These are phyloP conservation scores for Melanaphis sacchari DNA, from an alignment of 1,140 invertebrate species.

Conservation along the genomic window DNA sequence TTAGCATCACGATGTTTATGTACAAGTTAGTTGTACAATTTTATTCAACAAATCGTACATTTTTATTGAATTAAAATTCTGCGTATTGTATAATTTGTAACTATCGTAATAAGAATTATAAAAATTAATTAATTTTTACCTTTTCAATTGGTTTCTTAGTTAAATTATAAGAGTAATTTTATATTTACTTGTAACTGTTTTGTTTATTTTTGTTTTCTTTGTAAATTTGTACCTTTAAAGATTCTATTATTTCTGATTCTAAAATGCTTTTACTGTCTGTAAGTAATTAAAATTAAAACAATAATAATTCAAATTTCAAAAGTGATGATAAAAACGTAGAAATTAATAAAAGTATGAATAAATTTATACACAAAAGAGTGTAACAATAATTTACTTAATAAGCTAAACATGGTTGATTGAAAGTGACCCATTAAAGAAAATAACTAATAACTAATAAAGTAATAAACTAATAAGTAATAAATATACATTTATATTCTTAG, in stretches of 20 bases:
- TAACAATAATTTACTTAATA: not conserved
- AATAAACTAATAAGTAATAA: not conserved
- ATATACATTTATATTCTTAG: not conserved
- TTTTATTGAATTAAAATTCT: not conserved
- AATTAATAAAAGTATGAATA: not conserved
- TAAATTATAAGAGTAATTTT: not conserved
- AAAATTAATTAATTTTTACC: not conserved
- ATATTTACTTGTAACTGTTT: not conserved
- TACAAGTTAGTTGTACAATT: not conserved
- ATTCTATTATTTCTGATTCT: not conserved
- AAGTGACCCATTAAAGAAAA: not conserved
- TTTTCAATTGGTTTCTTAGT: not conserved
- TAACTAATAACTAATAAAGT: not conserved
- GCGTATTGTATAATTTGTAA: not conserved
- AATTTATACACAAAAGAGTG: not conserved
- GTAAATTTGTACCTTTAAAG: not conserved
- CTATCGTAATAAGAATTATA: not conserved
- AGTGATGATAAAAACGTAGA: not conserved
- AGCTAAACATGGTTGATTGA: not conserved
- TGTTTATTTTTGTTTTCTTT: not conserved
- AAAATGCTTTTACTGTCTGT: not conserved
- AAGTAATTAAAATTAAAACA: not conserved
- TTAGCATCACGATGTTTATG: not conserved
- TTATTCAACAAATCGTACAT: not conserved
- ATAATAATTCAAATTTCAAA: not conserved